Percentiles rank a stretch among this genome's conserved stretches.
These are phyloP conservation scores for Sericinus montela DNA, from an alignment of 2,888 invertebrate genomes.

Conservation along the genomic window DNA sequence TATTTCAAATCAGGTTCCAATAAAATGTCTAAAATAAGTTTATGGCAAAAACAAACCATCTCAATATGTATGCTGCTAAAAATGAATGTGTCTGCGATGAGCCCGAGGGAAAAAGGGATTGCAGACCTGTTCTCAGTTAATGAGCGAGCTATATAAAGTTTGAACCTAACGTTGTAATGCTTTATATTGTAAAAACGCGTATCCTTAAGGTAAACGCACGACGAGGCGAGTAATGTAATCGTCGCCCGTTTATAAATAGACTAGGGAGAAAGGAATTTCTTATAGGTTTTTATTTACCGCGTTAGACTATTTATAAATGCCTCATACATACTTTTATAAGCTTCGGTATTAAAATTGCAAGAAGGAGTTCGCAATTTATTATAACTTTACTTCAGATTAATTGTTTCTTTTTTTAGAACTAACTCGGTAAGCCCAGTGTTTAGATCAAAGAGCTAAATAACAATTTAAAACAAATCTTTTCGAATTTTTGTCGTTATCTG, in stretches of 20 bases:
- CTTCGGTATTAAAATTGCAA: too few relatives aligned
- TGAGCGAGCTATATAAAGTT: conserved; percentile 41
- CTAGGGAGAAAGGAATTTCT: conserved; percentile 31
- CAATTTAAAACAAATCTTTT: too few relatives aligned
- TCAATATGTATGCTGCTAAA: conserved; percentile 3
- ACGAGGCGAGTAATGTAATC: conserved; percentile 27
- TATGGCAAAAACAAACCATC: background rate
- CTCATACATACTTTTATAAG: background rate
- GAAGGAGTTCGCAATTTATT: too few relatives aligned
- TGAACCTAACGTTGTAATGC: conserved; percentile 35
- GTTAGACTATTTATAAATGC: conserved; percentile 23
- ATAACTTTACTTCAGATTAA: too few relatives aligned
- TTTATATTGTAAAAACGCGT: conserved; percentile 38
- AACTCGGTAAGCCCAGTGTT: too few relatives aligned
- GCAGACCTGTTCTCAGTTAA: conserved; percentile 38
- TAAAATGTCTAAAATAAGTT: too few relatives aligned
- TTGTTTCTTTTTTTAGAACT: too few relatives aligned
- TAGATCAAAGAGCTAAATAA: too few relatives aligned
- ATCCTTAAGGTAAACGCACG: conserved; percentile 38
- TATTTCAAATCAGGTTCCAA: too few relatives aligned
- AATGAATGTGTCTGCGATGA: conserved; percentile 17
- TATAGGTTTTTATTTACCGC: conserved; percentile 35
- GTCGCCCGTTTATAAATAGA: conserved; percentile 38
- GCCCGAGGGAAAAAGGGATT: conserved; percentile 26
- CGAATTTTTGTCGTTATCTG: too few relatives aligned